Evolutionary conservation across 2,113 vertebrate species (phyloP), one percentile per base, ranked within the genome.

Genomic region (Corythornis vintsioides): DNA sequence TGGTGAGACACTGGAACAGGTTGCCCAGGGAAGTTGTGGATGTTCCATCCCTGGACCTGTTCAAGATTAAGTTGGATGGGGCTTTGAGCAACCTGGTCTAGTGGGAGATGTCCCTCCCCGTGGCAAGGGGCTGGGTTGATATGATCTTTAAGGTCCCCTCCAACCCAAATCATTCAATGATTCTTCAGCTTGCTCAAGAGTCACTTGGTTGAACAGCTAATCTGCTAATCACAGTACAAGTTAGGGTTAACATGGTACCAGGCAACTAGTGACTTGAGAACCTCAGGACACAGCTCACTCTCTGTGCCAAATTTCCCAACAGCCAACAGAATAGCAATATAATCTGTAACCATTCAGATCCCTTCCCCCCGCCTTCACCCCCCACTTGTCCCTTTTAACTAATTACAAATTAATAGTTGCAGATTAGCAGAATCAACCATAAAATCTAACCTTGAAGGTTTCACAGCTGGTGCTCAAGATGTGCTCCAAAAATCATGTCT

Each of bases 211-310:
- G 6, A 0, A 4, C 1, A 66, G 31, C n/a, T n/a, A n/a, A n/a
- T 35, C 69, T 90, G 80, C 43, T 69, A 40, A 6, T 10, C 3
- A 2, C 1, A 7, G 42, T 3, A 31, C 25, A 38, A 10, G 42
- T 9, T 8, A 78, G 69, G 53, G 83, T 88, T 93, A 90, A 90
- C 8, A 12, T 0, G 10, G 33, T 26, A 76, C 76, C 67, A 83
- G 92, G 83, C 83, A 88, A 65, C n/a, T 75, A 65, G 75, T 8
- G 83, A 72, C 83, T 91, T n/a, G 59, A 90, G 87, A 76, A 78
- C 24, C 87, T 89, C 73, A 56, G 75, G 67, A 93, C 71, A 56
- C 31, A 14, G 85, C 61, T 56, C 17, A 22, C 18, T 35, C 20
- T 52, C 45, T 7, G 4, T 40, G 76, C 89, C 93, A 90, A 76